Evolutionary conservation across 1,140 invertebrate genomes (phyloP).

Genomic region (Leptinotarsa lineolata): DNA sequence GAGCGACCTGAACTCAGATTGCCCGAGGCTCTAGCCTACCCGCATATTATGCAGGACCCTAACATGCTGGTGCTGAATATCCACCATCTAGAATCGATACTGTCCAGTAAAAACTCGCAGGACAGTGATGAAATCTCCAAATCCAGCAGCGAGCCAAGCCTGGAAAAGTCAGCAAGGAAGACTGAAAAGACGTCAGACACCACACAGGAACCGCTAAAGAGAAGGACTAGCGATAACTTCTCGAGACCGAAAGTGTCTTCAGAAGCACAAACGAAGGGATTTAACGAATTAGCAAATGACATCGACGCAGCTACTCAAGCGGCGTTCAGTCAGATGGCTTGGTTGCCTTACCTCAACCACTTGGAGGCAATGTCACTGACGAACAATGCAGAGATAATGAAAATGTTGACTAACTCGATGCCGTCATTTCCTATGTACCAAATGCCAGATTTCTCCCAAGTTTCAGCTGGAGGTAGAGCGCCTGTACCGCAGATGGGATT

Average conservation of each 20-base stretch:
- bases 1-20: constrained; percentile 71
- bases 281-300: constrained; percentile 60
- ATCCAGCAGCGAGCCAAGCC: constrained; percentile 46
- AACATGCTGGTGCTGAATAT: constrained; percentile 79
- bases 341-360: constrained; percentile 71
- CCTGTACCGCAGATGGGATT: constrained; percentile 56
- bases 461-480: constrained; percentile 49
- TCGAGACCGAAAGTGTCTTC: neutral
- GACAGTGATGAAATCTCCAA: constrained; percentile 5
- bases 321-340: constrained; percentile 71
- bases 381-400: constrained; percentile 59
- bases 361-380: constrained; percentile 56
- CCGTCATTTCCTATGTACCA: constrained; percentile 53
- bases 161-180: constrained; percentile 17
- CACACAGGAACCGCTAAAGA: constrained; percentile 11
- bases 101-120: constrained; percentile 58
- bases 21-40: constrained; percentile 72
- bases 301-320: constrained; percentile 69
- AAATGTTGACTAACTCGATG: constrained; percentile 51
- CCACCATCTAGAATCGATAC: constrained; percentile 73
- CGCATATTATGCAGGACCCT: constrained; percentile 73
- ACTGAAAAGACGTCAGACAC: constrained; percentile 12
- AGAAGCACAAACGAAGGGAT: constrained; percentile 22
- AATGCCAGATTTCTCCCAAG: constrained; percentile 59
- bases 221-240: constrained; percentile 10